Evolutionary conservation across 2,888 invertebrate genomes (phyloP).

Genomic region (Altica lythri): DNA sequence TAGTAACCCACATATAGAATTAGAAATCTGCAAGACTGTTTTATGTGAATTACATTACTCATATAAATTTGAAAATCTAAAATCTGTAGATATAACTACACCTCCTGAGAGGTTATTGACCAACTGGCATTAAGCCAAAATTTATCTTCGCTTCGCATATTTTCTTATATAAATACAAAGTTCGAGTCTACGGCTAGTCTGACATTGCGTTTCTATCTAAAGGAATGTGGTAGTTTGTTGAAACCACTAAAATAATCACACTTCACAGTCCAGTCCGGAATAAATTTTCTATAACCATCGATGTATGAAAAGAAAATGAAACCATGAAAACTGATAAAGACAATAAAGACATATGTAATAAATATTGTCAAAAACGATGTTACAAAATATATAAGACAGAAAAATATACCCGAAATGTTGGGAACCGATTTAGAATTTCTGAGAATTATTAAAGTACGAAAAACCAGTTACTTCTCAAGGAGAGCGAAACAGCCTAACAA

Average conservation of each 20-base stretch:
- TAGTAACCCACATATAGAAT: constrained; percentile 1
- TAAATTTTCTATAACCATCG: no score
- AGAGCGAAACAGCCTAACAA: no score
- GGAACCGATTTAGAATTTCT: no score
- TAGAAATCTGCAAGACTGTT: constrained; percentile 3
- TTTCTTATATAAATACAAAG: constrained; percentile 22
- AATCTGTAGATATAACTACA: constrained; percentile 10
- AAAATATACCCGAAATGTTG: no score
- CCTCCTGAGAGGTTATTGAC: constrained; percentile 22
- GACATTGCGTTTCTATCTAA: neutral
- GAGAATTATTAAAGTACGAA: no score
- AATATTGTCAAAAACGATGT: no score
- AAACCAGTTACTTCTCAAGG: no score
- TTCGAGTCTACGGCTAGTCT: constrained; percentile 10
- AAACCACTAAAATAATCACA: neutral
- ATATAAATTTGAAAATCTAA: constrained; percentile 8
- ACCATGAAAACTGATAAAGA: no score
- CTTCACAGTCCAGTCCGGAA: no score
- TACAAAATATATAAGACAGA: no score
- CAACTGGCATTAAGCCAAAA: constrained; percentile 23
- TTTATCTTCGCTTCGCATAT: constrained; percentile 19
- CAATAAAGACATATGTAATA: no score
- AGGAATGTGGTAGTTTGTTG: constrained; percentile 12
- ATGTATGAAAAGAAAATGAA: no score
- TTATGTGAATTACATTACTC: constrained; percentile 1